Conservation (phyloP, 2,888 invertebrate species). For the Poecilus cupreus region DNA sequence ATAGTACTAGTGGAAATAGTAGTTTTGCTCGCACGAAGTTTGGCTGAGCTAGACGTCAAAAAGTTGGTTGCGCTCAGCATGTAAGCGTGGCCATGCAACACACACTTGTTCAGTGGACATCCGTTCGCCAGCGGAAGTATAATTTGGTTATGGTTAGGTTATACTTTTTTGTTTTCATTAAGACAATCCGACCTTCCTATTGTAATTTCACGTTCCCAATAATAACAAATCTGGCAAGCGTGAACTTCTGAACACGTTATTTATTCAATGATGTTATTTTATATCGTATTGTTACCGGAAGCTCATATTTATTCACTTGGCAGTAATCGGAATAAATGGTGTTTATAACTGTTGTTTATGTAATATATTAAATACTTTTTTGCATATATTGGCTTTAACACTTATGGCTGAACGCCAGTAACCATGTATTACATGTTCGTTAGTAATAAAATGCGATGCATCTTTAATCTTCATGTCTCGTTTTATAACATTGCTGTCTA, state of each 20-base stretch:
- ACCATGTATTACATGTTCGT: background rate
- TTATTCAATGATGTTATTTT: slow-evolving; percentile 25
- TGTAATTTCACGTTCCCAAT: slow-evolving; percentile 24
- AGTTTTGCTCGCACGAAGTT: no score
- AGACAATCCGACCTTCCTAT: slow-evolving; percentile 24
- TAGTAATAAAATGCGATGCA: slow-evolving; percentile 12
- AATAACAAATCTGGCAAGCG: slow-evolving; percentile 33
- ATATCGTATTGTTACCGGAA: slow-evolving; percentile 36
- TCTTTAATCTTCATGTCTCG: background rate
- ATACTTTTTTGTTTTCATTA: slow-evolving; percentile 17
- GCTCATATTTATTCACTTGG: slow-evolving; percentile 36
- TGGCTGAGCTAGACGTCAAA: no score
- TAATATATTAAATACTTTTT: slow-evolving; percentile 21
- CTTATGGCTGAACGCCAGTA: slow-evolving; percentile 14
- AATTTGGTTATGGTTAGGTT: slow-evolving; percentile 41
- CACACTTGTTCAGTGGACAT: slow-evolving; percentile 10
- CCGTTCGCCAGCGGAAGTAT: slow-evolving; percentile 26
- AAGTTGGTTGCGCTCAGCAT: no score
- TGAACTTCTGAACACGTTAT: slow-evolving; percentile 26
- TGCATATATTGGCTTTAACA: slow-evolving; percentile 28
- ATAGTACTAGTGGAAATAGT: no score
- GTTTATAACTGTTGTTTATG: slow-evolving; percentile 35
- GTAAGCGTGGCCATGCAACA: no score
- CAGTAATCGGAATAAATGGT: slow-evolving; percentile 12
- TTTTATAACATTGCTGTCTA: background rate